Evolutionary conservation across 2,797 vertebrate species (phyloP).

Genomic region (Apogon talboti): DNA sequence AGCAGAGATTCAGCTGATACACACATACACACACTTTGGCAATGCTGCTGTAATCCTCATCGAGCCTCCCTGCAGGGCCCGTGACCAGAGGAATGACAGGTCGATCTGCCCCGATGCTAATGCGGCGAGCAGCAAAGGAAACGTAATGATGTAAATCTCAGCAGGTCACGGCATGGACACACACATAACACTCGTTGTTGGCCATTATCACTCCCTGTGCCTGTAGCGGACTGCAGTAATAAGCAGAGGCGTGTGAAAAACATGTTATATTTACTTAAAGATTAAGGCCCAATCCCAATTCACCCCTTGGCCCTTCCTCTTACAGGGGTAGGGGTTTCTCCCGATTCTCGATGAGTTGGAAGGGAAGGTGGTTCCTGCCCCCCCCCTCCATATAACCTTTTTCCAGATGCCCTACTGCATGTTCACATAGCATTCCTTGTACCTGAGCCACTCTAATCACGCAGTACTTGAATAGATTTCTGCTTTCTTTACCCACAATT

Average conservation of each 20-base stretch:
- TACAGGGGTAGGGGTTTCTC: too few relatives aligned
- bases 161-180: constrained; percentile 3
- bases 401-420: too few relatives aligned
- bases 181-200: neutral
- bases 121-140: neutral
- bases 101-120: constrained; percentile 17
- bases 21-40: constrained; percentile 1
- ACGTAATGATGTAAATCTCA: constrained; percentile 27
- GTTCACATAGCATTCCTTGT: too few relatives aligned
- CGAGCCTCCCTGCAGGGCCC: constrained; percentile 8
- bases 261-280: too few relatives aligned
- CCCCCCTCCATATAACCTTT: too few relatives aligned
- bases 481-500: too few relatives aligned
- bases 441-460: too few relatives aligned
- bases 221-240: neutral
- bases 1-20: constrained; percentile 6
- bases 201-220: neutral
- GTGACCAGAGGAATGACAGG: constrained; percentile 22
- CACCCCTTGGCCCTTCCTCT: too few relatives aligned
- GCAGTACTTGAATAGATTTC: too few relatives aligned
- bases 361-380: too few relatives aligned
- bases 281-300: too few relatives aligned
- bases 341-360: too few relatives aligned
- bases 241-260: neutral
- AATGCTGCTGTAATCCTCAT: neutral